Evolutionary conservation across 2,113 vertebrate species (phyloP), one percentile per base, ranked within the genome.

Genomic region (Cyprinodon variegatus): DNA sequence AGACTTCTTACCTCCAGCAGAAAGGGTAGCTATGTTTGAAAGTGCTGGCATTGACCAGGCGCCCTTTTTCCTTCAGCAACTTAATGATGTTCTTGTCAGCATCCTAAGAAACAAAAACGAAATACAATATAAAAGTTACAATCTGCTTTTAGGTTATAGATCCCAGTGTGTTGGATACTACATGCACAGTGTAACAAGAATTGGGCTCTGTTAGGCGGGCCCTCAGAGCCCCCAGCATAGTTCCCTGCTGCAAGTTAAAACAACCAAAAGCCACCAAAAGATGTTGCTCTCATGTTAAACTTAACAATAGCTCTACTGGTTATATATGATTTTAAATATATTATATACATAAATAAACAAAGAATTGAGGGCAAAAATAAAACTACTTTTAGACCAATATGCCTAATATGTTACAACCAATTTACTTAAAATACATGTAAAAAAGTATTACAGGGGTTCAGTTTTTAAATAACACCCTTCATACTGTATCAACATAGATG

Each of bases 1-100:
- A 65, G 36, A 29, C 53, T 62, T 79, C 93, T 93, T 84, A 99
- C 97, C 98, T 98, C 98, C 98, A 99, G 93, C 98, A 99, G 94
- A 99, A 99, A 5, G 98, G 97, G 82, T 99, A 99, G 91, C 66
- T 99, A 86, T 99, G 98, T 78, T 96, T 98, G 85, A 93, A 96
- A 14, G 77, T 91, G 80, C 94, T 88, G 64, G 90, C 86, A 69
- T 94, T 93, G 71, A 99, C 89, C 60, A 99, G 94, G 36, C 98
- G 95, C 17, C 95, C 97, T 0, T 83, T 94, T 83, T 99, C 97
- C 87, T 98, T 99, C 90, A 99, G 90, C 60, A 80, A 87, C 83
- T 93, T 96, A 82, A 99, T 97, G 78, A 99, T 97, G 88, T 95
- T 93, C 90, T 97, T 99, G 90, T 99, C 98, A 64, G 97, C 97